Percentiles rank a stretch among this genome's conserved stretches.
Evolutionary conservation across 2,888 invertebrate genomes (phyloP).

Genomic region (Julus scanicus): DNA sequence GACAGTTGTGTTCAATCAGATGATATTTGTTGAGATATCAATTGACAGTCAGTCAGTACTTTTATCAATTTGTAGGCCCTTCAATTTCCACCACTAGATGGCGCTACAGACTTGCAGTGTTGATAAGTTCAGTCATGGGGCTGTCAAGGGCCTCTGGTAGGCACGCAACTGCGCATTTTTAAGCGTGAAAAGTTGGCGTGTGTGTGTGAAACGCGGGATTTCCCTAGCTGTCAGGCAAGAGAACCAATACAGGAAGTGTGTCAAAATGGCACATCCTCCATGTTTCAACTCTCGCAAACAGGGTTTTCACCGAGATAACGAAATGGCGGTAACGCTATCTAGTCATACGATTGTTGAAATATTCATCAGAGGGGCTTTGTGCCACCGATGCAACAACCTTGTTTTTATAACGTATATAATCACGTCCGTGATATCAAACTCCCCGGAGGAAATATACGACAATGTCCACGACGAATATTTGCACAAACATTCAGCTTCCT

Average conservation of each 20-base stretch:
- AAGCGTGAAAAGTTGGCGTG: too few relatives aligned
- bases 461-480: neutral
- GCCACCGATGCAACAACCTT: neutral
- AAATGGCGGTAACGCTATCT: neutral
- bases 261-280: neutral
- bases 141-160: too few relatives aligned
- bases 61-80: too few relatives aligned
- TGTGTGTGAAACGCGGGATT: too few relatives aligned
- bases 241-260: constrained; percentile 24
- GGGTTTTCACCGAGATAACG: neutral
- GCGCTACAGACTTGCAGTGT: too few relatives aligned
- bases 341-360: neutral
- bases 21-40: too few relatives aligned
- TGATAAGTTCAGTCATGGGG: too few relatives aligned
- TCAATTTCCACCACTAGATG: too few relatives aligned
- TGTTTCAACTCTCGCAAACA: neutral
- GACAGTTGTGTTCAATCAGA: too few relatives aligned
- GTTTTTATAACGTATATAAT: constrained; percentile 26
- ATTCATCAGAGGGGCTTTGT: constrained; percentile 13
- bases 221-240: neutral
- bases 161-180: too few relatives aligned
- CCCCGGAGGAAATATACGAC: neutral
- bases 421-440: constrained; percentile 33
- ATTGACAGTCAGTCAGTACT: too few relatives aligned
- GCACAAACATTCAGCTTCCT: neutral